Evolutionary conservation across 2,797 vertebrate species (phyloP), one percentile per base, ranked within the genome.

Genomic region (Phalloptychus januarius): DNA sequence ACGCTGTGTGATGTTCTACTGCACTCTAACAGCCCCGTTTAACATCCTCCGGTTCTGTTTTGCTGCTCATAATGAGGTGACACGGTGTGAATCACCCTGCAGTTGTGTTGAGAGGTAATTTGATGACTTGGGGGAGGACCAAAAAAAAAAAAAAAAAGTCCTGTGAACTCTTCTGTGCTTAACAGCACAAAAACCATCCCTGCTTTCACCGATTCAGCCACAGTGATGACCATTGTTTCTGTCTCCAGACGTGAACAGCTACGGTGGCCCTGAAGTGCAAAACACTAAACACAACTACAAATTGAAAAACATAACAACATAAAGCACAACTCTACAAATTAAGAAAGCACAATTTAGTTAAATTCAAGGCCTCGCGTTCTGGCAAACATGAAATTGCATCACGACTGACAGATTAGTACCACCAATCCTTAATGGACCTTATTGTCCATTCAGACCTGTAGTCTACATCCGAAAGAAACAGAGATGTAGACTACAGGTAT

Each of bases 1-100:
- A 76, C 23, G 16, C 56, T 80, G 61, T 61, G 46, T 8, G 16
- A 36, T 65, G 40, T 48, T 83, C 87, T 82, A 79, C 78, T 75
- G 85, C 71, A 73, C 77, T 70, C 77, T 81, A 81, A 85, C 85
- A 77, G 80, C 46, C 45, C 63, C 0, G 40, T 82, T 80, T 89
- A 90, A 91, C 83, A 54, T 87, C 87, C 74, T 76, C 85, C 84
- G 84, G 52, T 80, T 84, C 74, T 85, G 81, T 85, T 89, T 88
- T 81, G 84, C 83, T 83, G 81, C 78, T 89, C 67, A 81, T 88
- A 89, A 91, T 90, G 89, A 92, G 89, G 83, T 44, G 63, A 74
- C 83, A 86, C 73, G 44, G 83, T 56, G 80, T 88, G 82, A 77
- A 87, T 83, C 87, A 83, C 80, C 81, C 63, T 65, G 25, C 78